Conservation (phyloP, 2,797 vertebrate genomes). For the Numenius phaeopus region DNA sequence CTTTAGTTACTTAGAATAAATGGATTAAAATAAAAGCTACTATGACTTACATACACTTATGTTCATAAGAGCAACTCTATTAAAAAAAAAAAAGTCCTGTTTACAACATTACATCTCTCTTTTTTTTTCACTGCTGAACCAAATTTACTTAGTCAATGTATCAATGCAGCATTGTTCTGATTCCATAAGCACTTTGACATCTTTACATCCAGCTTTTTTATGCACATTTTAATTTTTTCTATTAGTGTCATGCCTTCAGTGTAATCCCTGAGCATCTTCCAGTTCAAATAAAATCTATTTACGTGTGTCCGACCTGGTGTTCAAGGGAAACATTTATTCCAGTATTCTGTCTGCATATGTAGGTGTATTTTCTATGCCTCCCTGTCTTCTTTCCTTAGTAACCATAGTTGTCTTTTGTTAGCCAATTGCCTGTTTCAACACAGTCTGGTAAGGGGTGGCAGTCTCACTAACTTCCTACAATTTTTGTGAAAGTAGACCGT, state of each 20-base stretch:
- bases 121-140: background rate
- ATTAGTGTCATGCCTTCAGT: background rate
- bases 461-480: background rate
- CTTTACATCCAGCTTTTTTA: background rate
- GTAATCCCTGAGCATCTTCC: background rate
- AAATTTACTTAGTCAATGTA: background rate
- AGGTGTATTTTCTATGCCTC: background rate
- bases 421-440: background rate
- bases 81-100: background rate
- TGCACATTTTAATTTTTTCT: background rate
- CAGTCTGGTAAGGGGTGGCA: background rate
- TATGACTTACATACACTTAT: background rate
- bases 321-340: background rate
- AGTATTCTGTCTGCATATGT: background rate
- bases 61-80: background rate
- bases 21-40: slow-evolving; percentile 40
- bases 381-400: background rate
- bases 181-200: background rate
- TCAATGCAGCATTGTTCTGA: background rate
- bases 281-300: background rate
- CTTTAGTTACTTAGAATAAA: slow-evolving; percentile 48
- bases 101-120: background rate
- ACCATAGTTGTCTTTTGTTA: background rate
- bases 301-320: background rate
- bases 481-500: background rate